A percentile compares a stretch with the other conserved stretches of the same genome.
Evolutionary conservation across 2,888 invertebrate genomes (phyloP).

Genomic region (Pammene aurita): DNA sequence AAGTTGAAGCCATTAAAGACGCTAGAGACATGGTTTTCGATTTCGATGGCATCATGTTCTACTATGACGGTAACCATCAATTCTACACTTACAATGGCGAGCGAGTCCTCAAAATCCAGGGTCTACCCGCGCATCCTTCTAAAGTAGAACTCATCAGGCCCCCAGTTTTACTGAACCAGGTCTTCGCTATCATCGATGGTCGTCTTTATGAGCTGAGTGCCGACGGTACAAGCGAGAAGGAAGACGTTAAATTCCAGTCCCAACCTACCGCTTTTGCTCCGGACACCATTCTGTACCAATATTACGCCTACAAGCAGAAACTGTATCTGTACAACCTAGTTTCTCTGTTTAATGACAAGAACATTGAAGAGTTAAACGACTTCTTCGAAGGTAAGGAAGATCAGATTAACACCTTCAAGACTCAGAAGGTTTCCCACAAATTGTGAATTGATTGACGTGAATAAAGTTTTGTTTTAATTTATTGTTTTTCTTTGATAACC

Average conservation of each 20-base stretch:
- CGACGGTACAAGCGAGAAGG: slow-evolving; percentile 56
- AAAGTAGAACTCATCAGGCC: slow-evolving; percentile 57
- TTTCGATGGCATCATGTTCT: slow-evolving; percentile 62
- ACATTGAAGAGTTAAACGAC: too few relatives aligned
- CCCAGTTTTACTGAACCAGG: slow-evolving; percentile 56
- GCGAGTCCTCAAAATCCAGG: slow-evolving; percentile 53
- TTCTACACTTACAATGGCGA: slow-evolving; percentile 55
- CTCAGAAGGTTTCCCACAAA: too few relatives aligned
- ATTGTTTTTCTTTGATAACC: too few relatives aligned
- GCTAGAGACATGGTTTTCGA: slow-evolving; percentile 65
- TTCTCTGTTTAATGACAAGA: too few relatives aligned
- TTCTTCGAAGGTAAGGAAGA: too few relatives aligned
- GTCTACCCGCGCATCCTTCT: slow-evolving; percentile 56
- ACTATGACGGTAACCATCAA: slow-evolving; percentile 55
- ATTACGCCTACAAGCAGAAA: slow-evolving; percentile 16
- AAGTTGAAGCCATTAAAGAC: slow-evolving; percentile 53
- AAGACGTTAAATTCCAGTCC: slow-evolving; percentile 8
- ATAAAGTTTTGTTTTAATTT: too few relatives aligned
- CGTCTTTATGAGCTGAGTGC: slow-evolving; percentile 53
- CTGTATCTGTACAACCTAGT: too few relatives aligned
- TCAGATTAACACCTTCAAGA: too few relatives aligned
- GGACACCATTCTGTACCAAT: too few relatives aligned
- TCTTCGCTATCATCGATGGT: slow-evolving; percentile 55
- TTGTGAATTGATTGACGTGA: too few relatives aligned
- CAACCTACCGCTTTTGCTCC: too few relatives aligned